Base-by-base conservation (phyloP, 2,888 invertebrate genomes). In the Orchestes rusci region DNA sequence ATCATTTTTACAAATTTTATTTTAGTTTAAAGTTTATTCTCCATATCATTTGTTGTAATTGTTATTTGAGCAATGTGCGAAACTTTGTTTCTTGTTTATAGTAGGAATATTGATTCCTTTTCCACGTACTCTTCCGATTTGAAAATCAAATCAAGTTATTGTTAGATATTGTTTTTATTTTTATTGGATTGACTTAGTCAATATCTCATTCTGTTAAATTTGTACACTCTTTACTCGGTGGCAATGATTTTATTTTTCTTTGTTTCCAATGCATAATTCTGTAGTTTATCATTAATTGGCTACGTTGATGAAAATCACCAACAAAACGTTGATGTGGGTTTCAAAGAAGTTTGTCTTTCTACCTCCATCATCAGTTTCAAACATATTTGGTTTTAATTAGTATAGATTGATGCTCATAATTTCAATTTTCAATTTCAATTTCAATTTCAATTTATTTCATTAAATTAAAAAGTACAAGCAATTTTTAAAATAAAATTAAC, bases 61-160 rank as follows among this genome's bases (percentile, higher is more conserved):
- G 62, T 66, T 68, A 54, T 56, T 52, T 60, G 59, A 60, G 59
- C 57, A 59, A 58, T 45, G 60, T 61, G 56, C 60, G 65, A 61
- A 65, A 62, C 59, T 67, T 65, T 66, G 65, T 35, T 19, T 35
- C n/a, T 45, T 65, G 62, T 65, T 63, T 62, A 62, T 64, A 63
- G 56, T 59, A 47, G 41, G 41, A 53, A 58, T 57, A 55, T 59
- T 59, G 58, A 55, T 53, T n/a, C n/a, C n/a, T n/a, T 59, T 55
- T 55, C 53, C 53, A 52, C 55, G 42, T 32, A 36, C 40, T 51
- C 30, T 48, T 45, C 48, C 36, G 53, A 55, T 57, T 54, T 59
- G 58, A 57, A n/a, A 55, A 56, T 56, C 52, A 54, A 59, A 56
- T 52, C 61, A 61, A 62, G 61, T 63, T 62, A 60, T 64, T 64